These are phyloP conservation scores for Astreopora myriophthalma DNA, from an alignment of 64 coral and sea anemone species.

Conservation along the genomic window DNA sequence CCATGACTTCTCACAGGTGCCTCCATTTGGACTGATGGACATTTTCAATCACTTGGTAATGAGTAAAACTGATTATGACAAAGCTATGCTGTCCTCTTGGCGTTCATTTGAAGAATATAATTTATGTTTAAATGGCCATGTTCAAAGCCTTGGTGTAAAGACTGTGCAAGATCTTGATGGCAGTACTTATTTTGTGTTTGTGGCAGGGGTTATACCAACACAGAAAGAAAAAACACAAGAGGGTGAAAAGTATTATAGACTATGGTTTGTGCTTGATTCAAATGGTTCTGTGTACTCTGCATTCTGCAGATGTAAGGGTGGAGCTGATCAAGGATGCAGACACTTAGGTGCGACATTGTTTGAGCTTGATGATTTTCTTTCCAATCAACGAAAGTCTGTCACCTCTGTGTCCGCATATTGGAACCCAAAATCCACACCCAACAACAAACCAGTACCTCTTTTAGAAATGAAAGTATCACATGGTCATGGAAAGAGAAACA, in stretches of 20 bases:
- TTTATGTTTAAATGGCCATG: conserved; percentile 62
- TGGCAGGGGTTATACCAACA: conserved; percentile 65
- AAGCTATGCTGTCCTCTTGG: conserved; percentile 77
- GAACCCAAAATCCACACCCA: conserved; percentile 67
- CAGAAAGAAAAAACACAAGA: conserved; percentile 71
- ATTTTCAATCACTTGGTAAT: conserved; percentile 78
- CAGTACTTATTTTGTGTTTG: conserved; percentile 43
- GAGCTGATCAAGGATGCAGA: conserved; percentile 77
- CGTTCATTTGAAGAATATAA: conserved; percentile 85
- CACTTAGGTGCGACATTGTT: conserved; percentile 66
- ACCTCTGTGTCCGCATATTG: conserved; percentile 76
- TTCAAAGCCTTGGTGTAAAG: conserved; percentile 28
- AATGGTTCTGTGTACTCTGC: conserved; percentile 70
- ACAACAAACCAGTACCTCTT: conserved; percentile 68
- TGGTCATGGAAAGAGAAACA: conserved; percentile 1
- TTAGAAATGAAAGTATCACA: conserved; percentile 60
- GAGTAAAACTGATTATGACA: conserved; percentile 70
- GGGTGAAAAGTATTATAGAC: conserved; percentile 47
- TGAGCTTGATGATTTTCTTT: conserved; percentile 74
- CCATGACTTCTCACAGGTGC: conserved; percentile 53
- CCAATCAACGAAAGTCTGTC: conserved; percentile 56
- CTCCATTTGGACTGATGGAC: conserved; percentile 57
- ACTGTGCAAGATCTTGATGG: conserved; percentile 60
- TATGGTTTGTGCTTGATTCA: conserved; percentile 69
- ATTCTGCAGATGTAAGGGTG: conserved; percentile 78